Evolutionary conservation across 2,113 vertebrate genomes (phyloP).

Genomic region (Camelus dromedarius): DNA sequence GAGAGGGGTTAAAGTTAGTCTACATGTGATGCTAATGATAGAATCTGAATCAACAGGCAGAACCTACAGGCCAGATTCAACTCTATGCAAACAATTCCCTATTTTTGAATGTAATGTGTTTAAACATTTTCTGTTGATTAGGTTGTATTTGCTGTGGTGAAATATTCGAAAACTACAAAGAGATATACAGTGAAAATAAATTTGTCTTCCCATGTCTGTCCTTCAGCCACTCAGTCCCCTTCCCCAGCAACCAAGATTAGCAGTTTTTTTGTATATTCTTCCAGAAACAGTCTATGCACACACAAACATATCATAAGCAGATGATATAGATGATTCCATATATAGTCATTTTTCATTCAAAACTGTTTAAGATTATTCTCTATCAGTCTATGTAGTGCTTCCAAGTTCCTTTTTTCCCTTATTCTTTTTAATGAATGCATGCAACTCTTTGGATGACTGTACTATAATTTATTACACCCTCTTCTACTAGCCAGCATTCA

Average conservation of each 20-base stretch:
- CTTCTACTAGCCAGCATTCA: background rate
- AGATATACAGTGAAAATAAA: background rate
- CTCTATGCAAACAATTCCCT: background rate
- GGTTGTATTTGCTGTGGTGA: slow-evolving; percentile 24
- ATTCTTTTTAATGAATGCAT: background rate
- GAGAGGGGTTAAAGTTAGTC: background rate
- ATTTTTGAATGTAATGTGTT: background rate
- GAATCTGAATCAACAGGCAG: background rate
- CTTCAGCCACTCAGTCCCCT: background rate
- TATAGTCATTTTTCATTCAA: slow-evolving; percentile 6
- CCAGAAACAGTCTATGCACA: background rate
- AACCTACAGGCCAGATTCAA: background rate
- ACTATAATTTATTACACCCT: background rate
- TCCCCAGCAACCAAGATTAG: background rate
- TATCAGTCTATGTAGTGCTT: background rate
- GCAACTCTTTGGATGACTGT: background rate
- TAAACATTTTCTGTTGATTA: background rate
- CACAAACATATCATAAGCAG: background rate
- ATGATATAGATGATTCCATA: background rate
- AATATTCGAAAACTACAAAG: slow-evolving; percentile 3
- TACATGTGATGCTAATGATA: background rate
- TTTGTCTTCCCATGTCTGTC: background rate
- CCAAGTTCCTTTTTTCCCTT: background rate
- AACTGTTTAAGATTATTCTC: background rate
- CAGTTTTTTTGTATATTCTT: background rate